Evolutionary conservation across 2,888 invertebrate genomes (phyloP).

Genomic region (Timema podura): DNA sequence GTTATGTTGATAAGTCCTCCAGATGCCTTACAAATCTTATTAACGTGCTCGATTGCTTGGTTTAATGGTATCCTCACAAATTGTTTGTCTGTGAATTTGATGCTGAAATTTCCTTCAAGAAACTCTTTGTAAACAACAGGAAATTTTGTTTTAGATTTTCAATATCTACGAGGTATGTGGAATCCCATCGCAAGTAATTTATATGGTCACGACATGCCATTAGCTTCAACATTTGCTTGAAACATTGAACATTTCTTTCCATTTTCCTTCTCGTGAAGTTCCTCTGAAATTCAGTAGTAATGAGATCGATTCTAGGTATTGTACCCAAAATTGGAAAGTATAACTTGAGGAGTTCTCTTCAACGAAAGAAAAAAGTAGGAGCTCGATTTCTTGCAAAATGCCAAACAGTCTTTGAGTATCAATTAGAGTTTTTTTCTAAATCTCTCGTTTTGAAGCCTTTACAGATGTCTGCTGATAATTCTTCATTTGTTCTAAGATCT

Average conservation of each 20-base stretch:
- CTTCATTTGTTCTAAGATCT: neutral
- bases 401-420: neutral
- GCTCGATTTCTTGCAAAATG: neutral
- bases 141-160: neutral
- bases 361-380: neutral
- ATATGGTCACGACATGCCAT: neutral
- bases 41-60: neutral
- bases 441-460: neutral
- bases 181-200: neutral
- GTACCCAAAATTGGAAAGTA: constrained; percentile 3
- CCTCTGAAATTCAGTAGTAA: neutral
- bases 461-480: neutral
- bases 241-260: neutral
- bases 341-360: neutral
- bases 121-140: constrained; percentile 1
- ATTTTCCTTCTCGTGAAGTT: neutral
- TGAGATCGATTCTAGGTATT: neutral
- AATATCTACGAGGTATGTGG: neutral
- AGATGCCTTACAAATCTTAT: neutral
- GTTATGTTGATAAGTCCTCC: neutral
- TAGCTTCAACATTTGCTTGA: constrained; percentile 1
- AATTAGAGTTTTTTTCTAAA: no score
- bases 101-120: no score
- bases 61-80: no score
- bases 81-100: no score